Conservation (phyloP, 2,888 invertebrate species). For the Dioctria linearis region DNA sequence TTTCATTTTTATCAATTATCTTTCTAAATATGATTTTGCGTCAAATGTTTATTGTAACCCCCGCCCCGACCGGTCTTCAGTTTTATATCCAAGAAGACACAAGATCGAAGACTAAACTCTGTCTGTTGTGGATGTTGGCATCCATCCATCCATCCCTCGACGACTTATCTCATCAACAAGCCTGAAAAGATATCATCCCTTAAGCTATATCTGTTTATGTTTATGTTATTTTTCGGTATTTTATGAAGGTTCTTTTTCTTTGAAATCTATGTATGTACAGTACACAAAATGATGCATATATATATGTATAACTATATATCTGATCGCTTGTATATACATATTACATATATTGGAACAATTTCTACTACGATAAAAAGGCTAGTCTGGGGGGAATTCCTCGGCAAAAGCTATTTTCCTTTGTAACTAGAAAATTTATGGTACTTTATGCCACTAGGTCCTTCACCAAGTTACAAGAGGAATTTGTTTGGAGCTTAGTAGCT, state of each 20-base stretch:
- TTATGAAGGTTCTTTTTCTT: too few relatives aligned
- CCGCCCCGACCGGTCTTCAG: too few relatives aligned
- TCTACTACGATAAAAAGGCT: neutral
- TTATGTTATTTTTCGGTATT: neutral
- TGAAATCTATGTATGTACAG: too few relatives aligned
- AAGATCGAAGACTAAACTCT: too few relatives aligned
- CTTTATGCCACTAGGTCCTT: neutral
- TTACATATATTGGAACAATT: neutral
- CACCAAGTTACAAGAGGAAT: neutral
- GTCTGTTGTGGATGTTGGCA: neutral
- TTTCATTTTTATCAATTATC: neutral
- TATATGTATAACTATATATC: too few relatives aligned
- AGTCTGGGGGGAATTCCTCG: neutral
- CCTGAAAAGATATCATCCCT: neutral
- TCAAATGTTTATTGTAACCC: neutral
- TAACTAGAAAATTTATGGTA: neutral
- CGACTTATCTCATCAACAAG: neutral
- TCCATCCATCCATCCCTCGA: neutral
- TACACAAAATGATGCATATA: too few relatives aligned
- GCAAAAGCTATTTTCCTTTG: neutral
- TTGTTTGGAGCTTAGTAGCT: neutral
- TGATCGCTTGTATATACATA: too few relatives aligned
- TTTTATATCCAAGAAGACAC: too few relatives aligned
- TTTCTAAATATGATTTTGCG: neutral
- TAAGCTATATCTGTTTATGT: neutral